Evolutionary conservation across 2,888 invertebrate species (phyloP).

Genomic region (Volucella zonaria): DNA sequence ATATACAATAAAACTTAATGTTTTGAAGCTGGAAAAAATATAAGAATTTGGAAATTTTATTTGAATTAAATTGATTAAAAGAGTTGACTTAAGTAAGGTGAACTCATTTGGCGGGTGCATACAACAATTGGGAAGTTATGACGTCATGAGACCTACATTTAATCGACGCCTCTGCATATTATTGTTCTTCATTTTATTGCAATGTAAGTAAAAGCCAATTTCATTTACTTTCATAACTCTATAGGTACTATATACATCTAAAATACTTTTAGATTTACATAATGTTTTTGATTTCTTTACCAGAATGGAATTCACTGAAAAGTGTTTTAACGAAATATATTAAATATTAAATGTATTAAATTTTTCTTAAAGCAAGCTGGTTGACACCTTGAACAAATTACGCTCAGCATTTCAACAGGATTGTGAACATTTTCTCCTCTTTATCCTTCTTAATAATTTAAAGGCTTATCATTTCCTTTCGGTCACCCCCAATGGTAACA

Average conservation of each 20-base stretch:
- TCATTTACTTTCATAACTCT: background rate
- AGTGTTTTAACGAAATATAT: background rate
- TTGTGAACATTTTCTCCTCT: background rate
- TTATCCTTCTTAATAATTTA: conserved; percentile 4
- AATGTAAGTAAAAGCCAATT: conserved; percentile 80
- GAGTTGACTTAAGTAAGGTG: conserved; percentile 45
- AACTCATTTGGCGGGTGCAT: conserved; percentile 57
- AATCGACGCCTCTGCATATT: conserved; percentile 83
- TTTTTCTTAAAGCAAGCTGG: background rate
- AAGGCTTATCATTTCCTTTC: conserved; percentile 1
- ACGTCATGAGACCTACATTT: conserved; percentile 83
- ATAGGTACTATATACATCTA: too few species aligned
- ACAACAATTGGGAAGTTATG: conserved; percentile 80
- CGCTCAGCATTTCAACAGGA: too few species aligned
- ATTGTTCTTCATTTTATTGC: conserved; percentile 82
- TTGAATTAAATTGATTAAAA: conserved; percentile 21
- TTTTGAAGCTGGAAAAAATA: too few species aligned
- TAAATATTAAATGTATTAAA: background rate
- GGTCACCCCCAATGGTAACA: background rate
- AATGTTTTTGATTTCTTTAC: background rate
- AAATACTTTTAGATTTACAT: background rate
- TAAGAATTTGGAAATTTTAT: background rate
- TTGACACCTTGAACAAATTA: too few species aligned
- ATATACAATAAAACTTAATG: too few species aligned
- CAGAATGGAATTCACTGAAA: background rate